Evolutionary conservation across 1,140 invertebrate species (phyloP).

Genomic region (Sitodiplosis mosellana): DNA sequence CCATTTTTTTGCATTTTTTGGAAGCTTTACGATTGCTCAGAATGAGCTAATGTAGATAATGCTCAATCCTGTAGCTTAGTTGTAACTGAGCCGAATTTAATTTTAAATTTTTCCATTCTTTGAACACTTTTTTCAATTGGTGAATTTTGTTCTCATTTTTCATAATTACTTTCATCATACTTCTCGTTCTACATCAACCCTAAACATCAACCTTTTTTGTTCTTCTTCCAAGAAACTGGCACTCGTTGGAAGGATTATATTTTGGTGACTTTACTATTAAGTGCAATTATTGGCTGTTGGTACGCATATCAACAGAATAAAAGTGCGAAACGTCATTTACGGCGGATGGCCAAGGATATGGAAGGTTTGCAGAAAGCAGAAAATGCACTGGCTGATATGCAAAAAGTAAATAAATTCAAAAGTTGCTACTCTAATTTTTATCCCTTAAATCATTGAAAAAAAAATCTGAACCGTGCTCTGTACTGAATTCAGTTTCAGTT

Average conservation of each 20-base stretch:
- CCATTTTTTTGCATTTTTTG: background rate
- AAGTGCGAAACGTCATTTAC: slow-evolving; percentile 63
- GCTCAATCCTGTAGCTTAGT: too few relatives aligned
- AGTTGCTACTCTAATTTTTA: background rate
- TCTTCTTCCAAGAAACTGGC: slow-evolving; percentile 25
- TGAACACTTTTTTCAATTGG: too few relatives aligned
- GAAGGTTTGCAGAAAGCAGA: slow-evolving; percentile 80
- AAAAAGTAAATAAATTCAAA: slow-evolving; percentile 34
- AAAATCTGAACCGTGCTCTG: background rate
- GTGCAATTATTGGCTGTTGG: slow-evolving; percentile 75
- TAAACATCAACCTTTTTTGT: background rate
- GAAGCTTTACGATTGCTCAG: background rate
- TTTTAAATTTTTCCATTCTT: too few relatives aligned
- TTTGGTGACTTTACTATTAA: slow-evolving; percentile 59
- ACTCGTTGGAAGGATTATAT: slow-evolving; percentile 74
- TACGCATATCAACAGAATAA: slow-evolving; percentile 78
- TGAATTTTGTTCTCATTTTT: too few relatives aligned
- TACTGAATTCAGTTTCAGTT: too few relatives aligned
- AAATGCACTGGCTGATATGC: slow-evolving; percentile 63
- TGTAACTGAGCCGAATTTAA: too few relatives aligned
- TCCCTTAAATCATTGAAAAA: too few relatives aligned
- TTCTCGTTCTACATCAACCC: too few relatives aligned
- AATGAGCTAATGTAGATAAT: too few relatives aligned
- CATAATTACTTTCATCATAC: too few relatives aligned
- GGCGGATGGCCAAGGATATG: slow-evolving; percentile 83